Conservation (phyloP, 2,113 vertebrate species). For the Carollia perspicillata region DNA sequence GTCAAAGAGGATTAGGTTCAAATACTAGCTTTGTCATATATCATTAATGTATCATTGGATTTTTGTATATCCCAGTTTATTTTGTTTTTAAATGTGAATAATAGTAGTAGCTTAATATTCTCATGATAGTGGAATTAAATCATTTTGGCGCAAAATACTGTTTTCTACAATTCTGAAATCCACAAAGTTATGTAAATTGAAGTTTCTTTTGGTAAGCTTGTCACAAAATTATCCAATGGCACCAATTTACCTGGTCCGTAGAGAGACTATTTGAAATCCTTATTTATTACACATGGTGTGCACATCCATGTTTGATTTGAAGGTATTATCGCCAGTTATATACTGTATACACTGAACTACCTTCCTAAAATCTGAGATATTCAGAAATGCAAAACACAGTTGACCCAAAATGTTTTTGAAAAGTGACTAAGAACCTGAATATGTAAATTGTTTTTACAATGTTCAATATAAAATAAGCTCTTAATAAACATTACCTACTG, state of each 20-base stretch:
- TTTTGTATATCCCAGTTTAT: not conserved
- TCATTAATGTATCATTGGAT: not conserved
- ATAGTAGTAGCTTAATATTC: not conserved
- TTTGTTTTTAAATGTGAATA: not conserved
- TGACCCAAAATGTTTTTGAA: not conserved
- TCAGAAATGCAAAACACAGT: not conserved
- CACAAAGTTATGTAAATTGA: not conserved
- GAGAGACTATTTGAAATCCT: not conserved
- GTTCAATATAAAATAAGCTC: not conserved
- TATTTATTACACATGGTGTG: not conserved
- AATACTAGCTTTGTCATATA: not conserved
- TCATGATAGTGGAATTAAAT: not conserved
- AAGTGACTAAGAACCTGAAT: not conserved
- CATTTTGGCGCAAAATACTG: not conserved
- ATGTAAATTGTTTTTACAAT: not conserved
- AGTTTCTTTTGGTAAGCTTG: not conserved
- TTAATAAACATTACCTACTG: not conserved
- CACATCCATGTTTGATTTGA: not conserved
- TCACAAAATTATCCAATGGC: not conserved
- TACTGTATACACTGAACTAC: rapidly evolving
- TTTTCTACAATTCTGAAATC: not conserved
- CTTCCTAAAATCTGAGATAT: not conserved
- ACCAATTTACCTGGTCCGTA: not conserved
- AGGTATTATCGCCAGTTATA: not conserved
- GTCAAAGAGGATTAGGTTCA: not conserved